Evolutionary conservation across 1,140 invertebrate species (phyloP), one percentile per base, ranked within the genome.

Genomic region (Cydia amplana): DNA sequence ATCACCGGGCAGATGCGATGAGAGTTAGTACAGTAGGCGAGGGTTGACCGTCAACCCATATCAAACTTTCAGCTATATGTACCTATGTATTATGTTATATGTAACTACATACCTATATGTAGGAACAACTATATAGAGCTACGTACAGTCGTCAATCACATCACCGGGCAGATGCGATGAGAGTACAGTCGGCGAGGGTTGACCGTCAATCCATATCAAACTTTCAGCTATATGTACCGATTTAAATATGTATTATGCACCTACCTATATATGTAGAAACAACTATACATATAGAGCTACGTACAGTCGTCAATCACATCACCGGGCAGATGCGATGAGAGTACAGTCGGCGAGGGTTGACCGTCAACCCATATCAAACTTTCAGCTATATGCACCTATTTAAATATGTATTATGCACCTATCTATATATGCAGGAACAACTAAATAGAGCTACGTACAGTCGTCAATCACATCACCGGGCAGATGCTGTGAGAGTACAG

Each of bases 361-460:
- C 67, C 79, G 81, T 81, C 84, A 81, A 79, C 85, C 83, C 84
- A 84, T 83, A 82, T 89, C 85, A 87, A 87, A 87, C 64, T 87
- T 89, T 87, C 86, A 87, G 86, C 82, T 87, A 12, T 12, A 10
- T n/a, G n/a, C n/a, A n/a, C n/a, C n/a, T n/a, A n/a, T n/a, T n/a
- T n/a, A n/a, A n/a, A n/a, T n/a, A n/a, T 28, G 4, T 28, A 28
- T 28, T 43, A 43, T 43, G 40, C 55, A 46, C 28, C 51, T 70
- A 72, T 51, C 32, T 9, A 3, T 43, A 43, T 2, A 43, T 43
- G 12, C 14, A 43, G 12, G 40, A 0, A 43, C 64, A 70, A 46
- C 32, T 49, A 72, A 20, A 49, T 63, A 46, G 18, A n/a, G 72
- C 28, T 28, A 28, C 28, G 51, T 55, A 51, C 49, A 51, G 55